Base-by-base conservation (phyloP, 2,113 vertebrate genomes). In the Typhlomys cinereus region DNA sequence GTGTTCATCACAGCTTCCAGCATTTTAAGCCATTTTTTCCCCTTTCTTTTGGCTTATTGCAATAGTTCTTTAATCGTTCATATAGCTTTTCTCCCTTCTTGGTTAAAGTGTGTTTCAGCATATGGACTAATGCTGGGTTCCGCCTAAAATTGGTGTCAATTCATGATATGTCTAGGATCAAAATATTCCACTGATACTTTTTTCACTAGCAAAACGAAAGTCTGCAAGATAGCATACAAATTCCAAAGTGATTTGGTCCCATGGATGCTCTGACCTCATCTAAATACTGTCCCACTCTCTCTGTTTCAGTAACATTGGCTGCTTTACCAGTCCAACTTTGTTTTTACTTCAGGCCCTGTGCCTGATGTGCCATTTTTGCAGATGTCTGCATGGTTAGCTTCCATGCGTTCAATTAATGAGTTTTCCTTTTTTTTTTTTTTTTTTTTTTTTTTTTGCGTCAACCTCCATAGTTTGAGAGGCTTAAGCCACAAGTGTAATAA, bases 61-160 rank as follows among this genome's bases (percentile, higher is more conserved):
- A 93, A 5, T 52, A 20, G n/a, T 41, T 48, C 64, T 57, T 54
- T 66, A 20, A 62, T 57, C 89, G 25, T 23, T 85, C 52, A 44
- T 39, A 52, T 76, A 84, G 62, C n/a, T 78, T 70, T 36, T 73
- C 48, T 25, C 27, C 59, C 92, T 66, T 25, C 17, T 66, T n/a
- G 36, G 67, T 23, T 50, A 73, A 79, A 50, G 23, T 88, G 13
- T 52, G 41, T 80, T 93, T 87, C 39, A 92, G 62, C 23, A 11
- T 29, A n/a, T 52, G 73, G 50, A 79, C 87, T 86, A 92, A 64
- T 27, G 54, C 70, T 36, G 17, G 62, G 20, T 11, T 93, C 70
- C 70, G 90, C 85, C 59, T 66, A 95, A 91, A 85, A 91, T 27
- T 44, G 41, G 86, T 71, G 86, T 82, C 41, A 78, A 85, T 82